These are phyloP conservation scores for Gallinago nigripennis DNA, from an alignment of 2,797 vertebrate species.

Conservation along the genomic window DNA sequence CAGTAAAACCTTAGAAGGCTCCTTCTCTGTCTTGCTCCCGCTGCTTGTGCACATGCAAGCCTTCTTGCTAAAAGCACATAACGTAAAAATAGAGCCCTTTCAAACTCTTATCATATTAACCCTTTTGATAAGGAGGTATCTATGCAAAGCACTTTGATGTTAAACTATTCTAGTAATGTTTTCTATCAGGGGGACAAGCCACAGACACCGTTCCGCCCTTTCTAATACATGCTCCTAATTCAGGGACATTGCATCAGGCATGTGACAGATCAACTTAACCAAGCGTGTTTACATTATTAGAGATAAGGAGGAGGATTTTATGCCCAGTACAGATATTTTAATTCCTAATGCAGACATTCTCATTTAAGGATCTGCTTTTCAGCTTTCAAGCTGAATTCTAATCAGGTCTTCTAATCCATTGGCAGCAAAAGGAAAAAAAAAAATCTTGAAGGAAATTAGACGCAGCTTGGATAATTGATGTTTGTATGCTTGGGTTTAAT, in stretches of 20 bases:
- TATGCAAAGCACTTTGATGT: background rate
- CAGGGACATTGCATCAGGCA: slow-evolving; percentile 66
- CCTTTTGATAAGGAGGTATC: background rate
- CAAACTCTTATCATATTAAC: background rate
- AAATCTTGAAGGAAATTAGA: slow-evolving; percentile 73
- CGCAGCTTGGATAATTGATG: slow-evolving; percentile 77
- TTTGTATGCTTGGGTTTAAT: slow-evolving; percentile 74
- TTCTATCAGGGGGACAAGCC: background rate
- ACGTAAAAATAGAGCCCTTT: background rate
- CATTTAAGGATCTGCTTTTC: slow-evolving; percentile 74
- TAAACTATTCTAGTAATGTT: background rate
- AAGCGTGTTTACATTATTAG: slow-evolving; percentile 65
- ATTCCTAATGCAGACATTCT: slow-evolving; percentile 69
- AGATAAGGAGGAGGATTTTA: slow-evolving; percentile 67
- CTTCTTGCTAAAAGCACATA: background rate
- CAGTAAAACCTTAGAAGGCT: background rate
- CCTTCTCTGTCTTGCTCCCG: background rate
- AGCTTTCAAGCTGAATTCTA: slow-evolving; percentile 77
- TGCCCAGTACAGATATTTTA: slow-evolving; percentile 62
- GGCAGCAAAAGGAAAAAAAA: slow-evolving; percentile 65
- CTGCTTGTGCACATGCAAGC: background rate
- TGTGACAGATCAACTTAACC: slow-evolving; percentile 67
- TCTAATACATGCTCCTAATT: slow-evolving; percentile 2
- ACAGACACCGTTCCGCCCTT: background rate
- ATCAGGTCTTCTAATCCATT: slow-evolving; percentile 77